Base-by-base conservation (phyloP, 1,140 invertebrate genomes). In the Pissodes strobi region DNA sequence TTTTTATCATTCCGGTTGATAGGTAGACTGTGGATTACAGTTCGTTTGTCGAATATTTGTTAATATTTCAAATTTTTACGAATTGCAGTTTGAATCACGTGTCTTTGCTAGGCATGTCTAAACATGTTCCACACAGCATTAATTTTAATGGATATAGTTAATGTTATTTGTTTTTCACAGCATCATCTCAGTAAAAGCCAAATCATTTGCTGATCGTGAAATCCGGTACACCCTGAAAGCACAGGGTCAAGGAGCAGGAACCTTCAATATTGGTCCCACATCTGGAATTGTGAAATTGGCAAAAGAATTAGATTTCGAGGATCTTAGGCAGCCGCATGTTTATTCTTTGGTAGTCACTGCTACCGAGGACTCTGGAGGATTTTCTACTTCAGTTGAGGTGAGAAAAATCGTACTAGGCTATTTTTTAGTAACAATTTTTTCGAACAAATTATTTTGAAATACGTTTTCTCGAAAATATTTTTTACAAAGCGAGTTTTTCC, bases 151-250 rank as follows among this genome's bases (percentile, higher is more conserved):
- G n/a, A n/a, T n/a, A n/a, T n/a, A n/a, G n/a, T n/a, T n/a, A n/a
- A n/a, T n/a, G n/a, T n/a, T 41, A 21, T 46, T n/a, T 46, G 5
- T 34, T 55, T 56, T 71, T 87, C 88, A 19, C 83, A 94, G 92
- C 75, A 96, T 97, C 37, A 96, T 97, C 78, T 95, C 93, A 37
- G 93, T 97, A 57, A 96, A 96, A 82, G 94, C 94, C 0, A 96
- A 96, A 79, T 96, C 94, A 3, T 97, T 97, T 79, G 94, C 94
- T 51, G 94, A 96, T 80, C 87, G 94, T 27, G 93, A 96, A 78
- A 97, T 97, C 67, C 86, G 93, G 1, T 97, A 97, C 79, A 96
- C 94, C 0, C 74, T 97, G 62, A 94, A 95, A 80, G 93, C 93
- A 2, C 90, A 95, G 82, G 93, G 93, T 3, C 92, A 94, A 81